Conservation (phyloP, 1,140 invertebrate genomes). For the Cyclargus thomasi region DNA sequence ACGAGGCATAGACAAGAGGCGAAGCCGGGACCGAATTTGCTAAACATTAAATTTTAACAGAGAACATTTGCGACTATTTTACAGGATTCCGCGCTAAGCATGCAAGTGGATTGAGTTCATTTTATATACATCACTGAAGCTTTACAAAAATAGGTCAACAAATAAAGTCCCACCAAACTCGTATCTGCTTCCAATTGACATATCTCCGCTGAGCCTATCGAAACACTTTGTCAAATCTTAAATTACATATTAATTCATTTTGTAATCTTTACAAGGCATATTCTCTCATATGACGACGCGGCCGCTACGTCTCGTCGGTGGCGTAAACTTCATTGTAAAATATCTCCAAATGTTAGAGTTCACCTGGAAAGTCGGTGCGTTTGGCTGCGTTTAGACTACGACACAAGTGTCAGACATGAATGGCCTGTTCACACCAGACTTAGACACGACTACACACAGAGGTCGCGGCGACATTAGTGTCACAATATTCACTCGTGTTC, state of each 20-base stretch:
- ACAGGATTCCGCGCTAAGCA: neutral
- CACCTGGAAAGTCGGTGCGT: constrained; percentile 8
- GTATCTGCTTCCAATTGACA: constrained; percentile 60
- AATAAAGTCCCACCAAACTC: constrained; percentile 30
- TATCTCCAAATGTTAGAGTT: constrained; percentile 17
- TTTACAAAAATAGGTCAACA: neutral
- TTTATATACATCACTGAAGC: neutral
- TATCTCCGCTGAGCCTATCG: constrained; percentile 51
- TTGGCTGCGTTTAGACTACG: neutral
- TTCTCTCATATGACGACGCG: constrained; percentile 47
- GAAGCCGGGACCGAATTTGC: neutral
- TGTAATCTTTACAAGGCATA: constrained; percentile 73
- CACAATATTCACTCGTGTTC: no score
- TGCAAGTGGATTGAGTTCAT: neutral
- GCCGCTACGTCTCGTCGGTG: constrained; percentile 27
- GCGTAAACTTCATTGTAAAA: constrained; percentile 12
- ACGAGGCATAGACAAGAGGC: neutral
- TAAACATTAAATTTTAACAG: neutral
- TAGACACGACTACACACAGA: no score
- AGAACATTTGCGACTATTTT: neutral
- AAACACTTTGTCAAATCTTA: constrained; percentile 67
- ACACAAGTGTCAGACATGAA: no score
- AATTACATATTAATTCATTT: constrained; percentile 70
- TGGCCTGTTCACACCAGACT: no score
- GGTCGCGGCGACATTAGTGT: no score